A percentile compares a stretch with the other conserved stretches of the same genome.
Evolutionary conservation across 2,888 invertebrate species (phyloP).

Genomic region (Germaria angustata): DNA sequence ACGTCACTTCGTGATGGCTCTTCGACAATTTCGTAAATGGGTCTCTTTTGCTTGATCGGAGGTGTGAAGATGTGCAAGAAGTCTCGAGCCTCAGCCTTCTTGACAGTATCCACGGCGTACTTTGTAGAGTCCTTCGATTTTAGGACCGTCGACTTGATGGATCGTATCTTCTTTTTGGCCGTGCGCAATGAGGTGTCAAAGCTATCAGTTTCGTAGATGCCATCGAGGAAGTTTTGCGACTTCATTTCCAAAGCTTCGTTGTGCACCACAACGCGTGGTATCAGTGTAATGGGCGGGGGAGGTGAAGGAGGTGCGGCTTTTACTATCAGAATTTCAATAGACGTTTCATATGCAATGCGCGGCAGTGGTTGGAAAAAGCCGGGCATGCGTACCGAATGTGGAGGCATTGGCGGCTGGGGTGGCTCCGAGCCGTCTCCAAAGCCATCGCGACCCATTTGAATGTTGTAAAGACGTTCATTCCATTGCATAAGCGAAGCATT

Average conservation of each 20-base stretch:
- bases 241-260: conserved; percentile 79
- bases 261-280: conserved; percentile 78
- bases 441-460: conserved; percentile 65
- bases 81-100: conserved; percentile 80
- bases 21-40: conserved; percentile 79
- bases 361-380: conserved; percentile 80
- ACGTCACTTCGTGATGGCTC: conserved; percentile 71
- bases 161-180: conserved; percentile 79
- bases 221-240: conserved; percentile 78
- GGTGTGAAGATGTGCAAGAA: conserved; percentile 79
- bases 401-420: conserved; percentile 75
- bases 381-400: conserved; percentile 78
- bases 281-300: conserved; percentile 76
- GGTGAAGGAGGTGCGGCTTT: conserved; percentile 77
- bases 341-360: conserved; percentile 79
- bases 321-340: conserved; percentile 79
- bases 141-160: conserved; percentile 78
- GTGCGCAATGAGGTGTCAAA: conserved; percentile 78
- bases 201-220: conserved; percentile 76
- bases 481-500: conserved; percentile 76
- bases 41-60: conserved; percentile 76
- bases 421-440: conserved; percentile 71
- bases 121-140: conserved; percentile 79
- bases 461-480: conserved; percentile 71
- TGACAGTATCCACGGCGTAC: conserved; percentile 80